Base-by-base conservation (phyloP, 2,888 invertebrate species). In the Lampropteryx suffumata region DNA sequence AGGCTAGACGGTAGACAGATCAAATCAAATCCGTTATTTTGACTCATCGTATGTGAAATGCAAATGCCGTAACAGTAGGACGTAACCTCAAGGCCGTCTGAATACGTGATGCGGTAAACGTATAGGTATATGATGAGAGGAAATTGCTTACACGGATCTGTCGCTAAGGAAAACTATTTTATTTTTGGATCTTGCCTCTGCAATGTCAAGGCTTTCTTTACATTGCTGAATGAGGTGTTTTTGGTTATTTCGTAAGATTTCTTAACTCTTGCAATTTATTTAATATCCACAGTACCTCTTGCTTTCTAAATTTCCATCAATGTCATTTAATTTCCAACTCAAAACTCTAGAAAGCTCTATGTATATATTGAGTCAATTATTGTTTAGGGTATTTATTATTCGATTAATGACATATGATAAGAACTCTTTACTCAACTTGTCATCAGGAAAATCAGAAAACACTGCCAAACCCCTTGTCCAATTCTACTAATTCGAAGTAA, bases 21-120 rank as follows among this genome's bases (percentile, higher is more conserved):
- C 33, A 39, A 44, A 50, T 39, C 42, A 10, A 12, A 46, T 34
- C 48, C 48, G 43, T 48, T 44, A 48, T 36, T 36, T 42, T 44
- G 47, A 48, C 43, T 48, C 52, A 53, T 40, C 35, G 30, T 5
- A 47, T 44, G 35, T 35, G 46, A 34, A 52, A 44, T 34, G 27
- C 40, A 11, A 35, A 30, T 10, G 61, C 55, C 57, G 62, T 59
- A 51, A 49, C 43, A 32, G 61, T 58, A 57, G 55, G 57, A 51
- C 44, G 50, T 35, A 45, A 56, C 26, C 46, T 47, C 67, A 69
- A 68, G 68, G 70, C 42, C 48, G 40, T n/a, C 32, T 50, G 55
- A 48, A 48, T 64, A 57, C 62, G 32, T 33, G 36, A 43, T 49
- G 43, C 26, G 21, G 34, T 43, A 27, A 42, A 11, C 30, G 12